Conservation (phyloP, 2,113 vertebrate genomes). For the Microcebus murinus region DNA sequence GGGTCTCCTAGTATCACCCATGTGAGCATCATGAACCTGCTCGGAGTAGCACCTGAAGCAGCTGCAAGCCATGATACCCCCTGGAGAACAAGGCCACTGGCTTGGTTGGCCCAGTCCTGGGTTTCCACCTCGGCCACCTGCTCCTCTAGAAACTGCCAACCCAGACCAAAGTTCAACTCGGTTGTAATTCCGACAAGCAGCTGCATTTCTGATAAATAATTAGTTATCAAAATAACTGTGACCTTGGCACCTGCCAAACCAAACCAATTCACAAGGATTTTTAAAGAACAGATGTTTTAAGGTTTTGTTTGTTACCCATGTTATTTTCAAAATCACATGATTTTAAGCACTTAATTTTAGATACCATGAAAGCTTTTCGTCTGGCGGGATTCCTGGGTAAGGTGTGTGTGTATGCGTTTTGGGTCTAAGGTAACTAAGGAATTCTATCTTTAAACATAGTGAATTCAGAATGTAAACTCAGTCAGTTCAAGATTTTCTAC, state of each 20-base stretch:
- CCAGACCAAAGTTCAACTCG: constrained; percentile 36
- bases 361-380: neutral
- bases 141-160: constrained; percentile 43
- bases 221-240: constrained; percentile 39
- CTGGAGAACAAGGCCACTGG: neutral
- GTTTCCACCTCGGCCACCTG: constrained; percentile 10
- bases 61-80: neutral
- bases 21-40: neutral
- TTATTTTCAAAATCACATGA: constrained; percentile 1
- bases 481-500: neutral
- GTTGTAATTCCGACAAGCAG: constrained; percentile 16
- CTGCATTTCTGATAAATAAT: constrained; percentile 46
- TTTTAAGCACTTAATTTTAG: constrained; percentile 38
- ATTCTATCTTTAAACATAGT: neutral
- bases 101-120: neutral
- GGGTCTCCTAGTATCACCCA: neutral
- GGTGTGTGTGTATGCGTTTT: neutral
- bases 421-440: neutral
- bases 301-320: neutral
- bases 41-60: neutral
- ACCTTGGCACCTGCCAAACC: neutral
- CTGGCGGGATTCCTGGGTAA: neutral
- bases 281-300: constrained; percentile 3
- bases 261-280: constrained; percentile 27
- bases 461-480: constrained; percentile 7